phyloP scores from a whole-genome alignment of 1,140 invertebrate species.

The Micrasema minimum region DNA sequence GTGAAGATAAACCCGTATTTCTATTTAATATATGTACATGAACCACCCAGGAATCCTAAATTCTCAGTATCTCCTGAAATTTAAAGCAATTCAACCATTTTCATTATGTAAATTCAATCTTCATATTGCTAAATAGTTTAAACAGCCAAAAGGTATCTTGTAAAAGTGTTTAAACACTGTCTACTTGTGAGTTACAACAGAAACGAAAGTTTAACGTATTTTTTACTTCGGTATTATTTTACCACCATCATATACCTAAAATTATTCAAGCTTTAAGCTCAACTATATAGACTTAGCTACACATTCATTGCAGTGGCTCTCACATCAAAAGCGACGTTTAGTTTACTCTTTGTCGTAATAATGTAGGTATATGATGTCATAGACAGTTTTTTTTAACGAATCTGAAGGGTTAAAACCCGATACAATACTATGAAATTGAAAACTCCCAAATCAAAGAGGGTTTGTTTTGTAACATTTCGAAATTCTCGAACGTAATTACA shows the following conservation, averaged over 20 bases:
- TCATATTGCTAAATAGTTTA: background rate
- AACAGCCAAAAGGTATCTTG: background rate
- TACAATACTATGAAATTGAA: too few relatives aligned
- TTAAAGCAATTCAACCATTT: slow-evolving; percentile 3
- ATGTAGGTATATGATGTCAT: too few relatives aligned
- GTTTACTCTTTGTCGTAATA: background rate
- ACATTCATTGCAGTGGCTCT: too few relatives aligned
- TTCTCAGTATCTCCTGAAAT: background rate
- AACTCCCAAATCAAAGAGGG: too few relatives aligned
- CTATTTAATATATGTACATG: background rate
- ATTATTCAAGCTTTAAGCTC: background rate
- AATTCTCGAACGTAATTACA: too few relatives aligned
- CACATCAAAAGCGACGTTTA: background rate
- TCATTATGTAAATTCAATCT: slow-evolving; percentile 10
- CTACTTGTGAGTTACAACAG: background rate
- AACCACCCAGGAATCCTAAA: background rate
- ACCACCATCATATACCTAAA: background rate
- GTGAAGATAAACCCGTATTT: too few relatives aligned
- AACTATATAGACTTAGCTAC: too few relatives aligned
- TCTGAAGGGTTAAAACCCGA: slow-evolving; percentile 13
- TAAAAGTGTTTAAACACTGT: background rate
- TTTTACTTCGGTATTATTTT: background rate
- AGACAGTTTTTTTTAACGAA: too few relatives aligned
- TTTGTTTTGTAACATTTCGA: too few relatives aligned
- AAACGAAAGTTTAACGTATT: background rate